Evolutionary conservation across 2,113 vertebrate genomes (phyloP).

Genomic region (Platichthys flesus): DNA sequence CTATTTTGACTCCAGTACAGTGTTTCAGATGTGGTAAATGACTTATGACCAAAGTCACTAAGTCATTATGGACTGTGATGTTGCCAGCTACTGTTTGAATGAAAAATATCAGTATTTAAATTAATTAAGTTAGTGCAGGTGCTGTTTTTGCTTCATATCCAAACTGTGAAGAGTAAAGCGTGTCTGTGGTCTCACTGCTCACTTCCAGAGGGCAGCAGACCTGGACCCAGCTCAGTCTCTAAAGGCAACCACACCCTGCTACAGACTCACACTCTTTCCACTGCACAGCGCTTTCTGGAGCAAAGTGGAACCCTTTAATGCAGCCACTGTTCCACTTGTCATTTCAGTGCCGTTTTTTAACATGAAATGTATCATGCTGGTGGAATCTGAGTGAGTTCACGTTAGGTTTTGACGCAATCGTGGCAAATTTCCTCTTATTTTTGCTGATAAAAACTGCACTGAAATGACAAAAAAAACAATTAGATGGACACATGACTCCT

Average conservation of each 20-base stretch:
- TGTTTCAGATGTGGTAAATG: constrained; percentile 7
- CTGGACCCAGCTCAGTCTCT: constrained; percentile 29
- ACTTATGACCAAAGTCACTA: background rate
- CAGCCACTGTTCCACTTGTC: constrained; percentile 22
- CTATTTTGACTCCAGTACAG: background rate
- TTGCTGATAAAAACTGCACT: constrained; percentile 6
- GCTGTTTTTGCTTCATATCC: background rate
- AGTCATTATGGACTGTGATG: background rate
- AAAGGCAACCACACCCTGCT: constrained; percentile 67
- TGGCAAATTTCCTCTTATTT: background rate
- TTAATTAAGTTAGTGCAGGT: background rate
- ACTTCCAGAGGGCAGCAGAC: constrained; percentile 31
- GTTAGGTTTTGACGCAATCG: background rate
- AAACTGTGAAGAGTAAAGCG: background rate
- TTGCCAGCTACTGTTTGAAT: background rate
- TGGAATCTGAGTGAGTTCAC: background rate
- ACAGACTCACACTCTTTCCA: constrained; percentile 67
- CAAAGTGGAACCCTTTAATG: constrained; percentile 8
- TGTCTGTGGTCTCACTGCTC: background rate
- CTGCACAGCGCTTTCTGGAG: constrained; percentile 28
- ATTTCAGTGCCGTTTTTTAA: constrained; percentile 5
- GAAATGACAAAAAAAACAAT: background rate
- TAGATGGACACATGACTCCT: background rate
- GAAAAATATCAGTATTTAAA: background rate
- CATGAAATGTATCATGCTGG: background rate